Evolutionary conservation across 64 coral and sea anemone species (phyloP).

Genomic region (Pocillopora damicornis): DNA sequence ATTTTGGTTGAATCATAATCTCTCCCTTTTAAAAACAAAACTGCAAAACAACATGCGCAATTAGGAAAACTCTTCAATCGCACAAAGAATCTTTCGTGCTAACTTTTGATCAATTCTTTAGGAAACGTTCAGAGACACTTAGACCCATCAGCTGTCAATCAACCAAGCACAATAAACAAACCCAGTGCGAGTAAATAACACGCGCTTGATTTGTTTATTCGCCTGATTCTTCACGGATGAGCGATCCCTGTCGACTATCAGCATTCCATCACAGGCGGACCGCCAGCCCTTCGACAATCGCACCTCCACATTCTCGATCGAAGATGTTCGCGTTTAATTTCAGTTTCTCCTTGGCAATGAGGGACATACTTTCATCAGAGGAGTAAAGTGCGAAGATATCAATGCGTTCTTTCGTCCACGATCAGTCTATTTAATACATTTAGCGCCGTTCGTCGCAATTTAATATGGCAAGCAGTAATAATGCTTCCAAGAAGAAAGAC

Average conservation of each 20-base stretch:
- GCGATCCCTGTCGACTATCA: background rate
- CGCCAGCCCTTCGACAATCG: conserved; percentile 9
- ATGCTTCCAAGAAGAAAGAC: conserved; percentile 83
- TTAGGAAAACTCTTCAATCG: too few relatives aligned
- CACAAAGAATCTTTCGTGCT: background rate
- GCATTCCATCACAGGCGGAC: conserved; percentile 33
- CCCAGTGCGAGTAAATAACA: conserved; percentile 32
- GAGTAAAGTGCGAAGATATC: conserved; percentile 1
- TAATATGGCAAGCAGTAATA: conserved; percentile 43
- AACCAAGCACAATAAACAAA: conserved; percentile 24
- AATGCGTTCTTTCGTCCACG: conserved; percentile 11
- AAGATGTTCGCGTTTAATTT: background rate
- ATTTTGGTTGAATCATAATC: too few relatives aligned
- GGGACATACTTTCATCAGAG: background rate
- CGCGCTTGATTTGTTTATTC: conserved; percentile 36
- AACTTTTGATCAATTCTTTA: background rate
- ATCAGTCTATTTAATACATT: background rate
- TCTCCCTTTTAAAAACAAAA: too few relatives aligned
- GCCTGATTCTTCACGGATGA: conserved; percentile 22
- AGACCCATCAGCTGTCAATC: background rate
- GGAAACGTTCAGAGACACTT: background rate
- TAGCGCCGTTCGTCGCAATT: conserved; percentile 1
- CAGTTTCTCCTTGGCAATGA: background rate
- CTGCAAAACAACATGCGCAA: too few relatives aligned
- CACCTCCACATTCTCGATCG: background rate